Conservation (phyloP, 2,113 vertebrate species). For the Hemichromis elongatus region DNA sequence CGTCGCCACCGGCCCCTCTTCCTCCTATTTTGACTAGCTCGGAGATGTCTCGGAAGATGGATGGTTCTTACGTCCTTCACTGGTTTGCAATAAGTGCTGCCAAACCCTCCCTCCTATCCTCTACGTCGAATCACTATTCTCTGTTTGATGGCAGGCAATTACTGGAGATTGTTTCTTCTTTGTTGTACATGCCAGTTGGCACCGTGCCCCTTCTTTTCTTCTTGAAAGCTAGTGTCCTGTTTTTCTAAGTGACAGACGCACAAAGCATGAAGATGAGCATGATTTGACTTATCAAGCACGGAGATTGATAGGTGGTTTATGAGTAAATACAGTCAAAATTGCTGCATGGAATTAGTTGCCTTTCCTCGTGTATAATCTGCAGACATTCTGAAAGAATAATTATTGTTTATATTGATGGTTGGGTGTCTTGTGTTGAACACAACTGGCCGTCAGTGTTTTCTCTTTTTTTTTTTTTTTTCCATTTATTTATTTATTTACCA, state of each 20-base stretch:
- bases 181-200: conserved; percentile 29
- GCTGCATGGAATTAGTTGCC: neutral
- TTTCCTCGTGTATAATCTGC: neutral
- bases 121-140: conserved; percentile 33
- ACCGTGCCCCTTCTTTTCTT: conserved; percentile 15
- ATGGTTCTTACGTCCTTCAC: conserved; percentile 50
- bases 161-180: conserved; percentile 54
- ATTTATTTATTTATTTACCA: neutral
- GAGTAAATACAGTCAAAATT: conserved; percentile 7
- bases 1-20: neutral
- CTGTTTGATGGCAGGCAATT: conserved; percentile 52
- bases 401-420: conserved; percentile 24
- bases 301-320: conserved; percentile 27
- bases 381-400: conserved; percentile 26
- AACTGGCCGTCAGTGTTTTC: neutral
- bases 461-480: neutral
- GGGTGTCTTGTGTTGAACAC: neutral
- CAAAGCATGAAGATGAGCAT: conserved; percentile 8
- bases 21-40: conserved; percentile 39
- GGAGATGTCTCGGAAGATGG: conserved; percentile 36
- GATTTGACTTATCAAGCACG: neutral
- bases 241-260: conserved; percentile 27
- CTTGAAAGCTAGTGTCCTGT: conserved; percentile 23
- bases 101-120: neutral
- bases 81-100: conserved; percentile 25